These are phyloP conservation scores for Varecia variegata DNA, from an alignment of 2,797 vertebrate genomes.

Conservation along the genomic window DNA sequence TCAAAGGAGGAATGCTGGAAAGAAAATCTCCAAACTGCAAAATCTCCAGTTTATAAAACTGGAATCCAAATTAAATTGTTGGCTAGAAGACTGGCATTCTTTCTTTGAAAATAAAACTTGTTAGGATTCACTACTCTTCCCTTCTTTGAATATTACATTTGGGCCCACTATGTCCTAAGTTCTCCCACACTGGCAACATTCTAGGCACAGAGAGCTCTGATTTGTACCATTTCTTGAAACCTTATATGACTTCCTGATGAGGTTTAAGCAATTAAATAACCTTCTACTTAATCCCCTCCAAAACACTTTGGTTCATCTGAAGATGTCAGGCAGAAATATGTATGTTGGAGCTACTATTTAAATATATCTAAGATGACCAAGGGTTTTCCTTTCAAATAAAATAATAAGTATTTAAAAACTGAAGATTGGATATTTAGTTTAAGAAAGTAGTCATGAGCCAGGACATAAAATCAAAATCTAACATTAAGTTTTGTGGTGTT, in stretches of 20 bases:
- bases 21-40: background rate
- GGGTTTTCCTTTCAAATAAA: background rate
- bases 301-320: background rate
- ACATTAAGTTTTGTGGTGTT: background rate
- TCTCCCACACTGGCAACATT: background rate
- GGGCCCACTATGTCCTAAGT: background rate
- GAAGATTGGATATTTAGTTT: background rate
- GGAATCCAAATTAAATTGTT: slow-evolving; percentile 19
- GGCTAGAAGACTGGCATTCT: background rate
- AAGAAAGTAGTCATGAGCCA: background rate
- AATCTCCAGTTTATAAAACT: slow-evolving; percentile 20
- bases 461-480: background rate
- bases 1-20: background rate
- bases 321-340: background rate
- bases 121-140: background rate
- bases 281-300: background rate
- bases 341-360: slow-evolving; percentile 2
- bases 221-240: background rate
- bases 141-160: background rate
- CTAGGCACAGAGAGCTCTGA: background rate
- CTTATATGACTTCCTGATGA: background rate
- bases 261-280: background rate
- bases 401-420: background rate
- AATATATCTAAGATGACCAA: background rate
- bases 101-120: background rate